Percentiles rank a stretch among this genome's conserved stretches.
Conservation (phyloP, 2,113 vertebrate species). For the Oreochromis tanganicae region DNA sequence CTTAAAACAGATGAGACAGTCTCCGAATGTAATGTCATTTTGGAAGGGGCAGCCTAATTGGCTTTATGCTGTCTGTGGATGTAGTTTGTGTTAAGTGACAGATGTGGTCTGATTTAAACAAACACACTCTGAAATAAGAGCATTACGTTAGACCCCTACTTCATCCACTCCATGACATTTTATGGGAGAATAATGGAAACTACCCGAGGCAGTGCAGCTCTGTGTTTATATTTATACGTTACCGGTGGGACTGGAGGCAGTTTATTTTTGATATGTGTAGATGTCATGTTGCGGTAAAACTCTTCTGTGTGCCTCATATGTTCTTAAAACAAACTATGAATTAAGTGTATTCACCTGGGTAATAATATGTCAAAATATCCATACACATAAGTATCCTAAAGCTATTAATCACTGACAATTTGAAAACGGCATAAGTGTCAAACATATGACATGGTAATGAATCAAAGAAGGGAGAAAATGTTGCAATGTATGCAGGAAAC, state of each 20-base stretch:
- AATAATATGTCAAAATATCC: conserved; percentile 12
- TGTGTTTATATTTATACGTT: conserved; percentile 53
- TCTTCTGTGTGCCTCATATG: not conserved
- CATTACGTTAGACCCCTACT: not conserved
- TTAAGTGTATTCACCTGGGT: not conserved
- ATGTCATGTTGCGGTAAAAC: conserved; percentile 9
- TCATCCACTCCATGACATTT: not conserved
- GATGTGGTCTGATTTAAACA: not conserved
- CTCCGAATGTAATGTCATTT: not conserved
- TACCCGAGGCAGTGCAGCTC: not conserved
- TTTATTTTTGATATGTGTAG: conserved; percentile 22
- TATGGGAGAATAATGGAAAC: conserved; percentile 20
- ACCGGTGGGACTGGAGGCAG: conserved; percentile 31
- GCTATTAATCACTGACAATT: not conserved
- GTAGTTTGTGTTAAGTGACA: not conserved
- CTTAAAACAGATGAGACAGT: not conserved
- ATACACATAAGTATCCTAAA: not conserved
- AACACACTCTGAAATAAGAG: not conserved
- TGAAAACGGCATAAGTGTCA: not conserved
- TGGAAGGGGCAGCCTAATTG: not conserved
- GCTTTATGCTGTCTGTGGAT: not conserved
- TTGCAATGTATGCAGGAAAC: not conserved
- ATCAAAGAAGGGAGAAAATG: not conserved
- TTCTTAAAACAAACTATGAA: conserved; percentile 10
- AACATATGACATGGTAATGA: not conserved